Conservation (phyloP, 2,888 invertebrate species). For the Bruchidius siliquastri region DNA sequence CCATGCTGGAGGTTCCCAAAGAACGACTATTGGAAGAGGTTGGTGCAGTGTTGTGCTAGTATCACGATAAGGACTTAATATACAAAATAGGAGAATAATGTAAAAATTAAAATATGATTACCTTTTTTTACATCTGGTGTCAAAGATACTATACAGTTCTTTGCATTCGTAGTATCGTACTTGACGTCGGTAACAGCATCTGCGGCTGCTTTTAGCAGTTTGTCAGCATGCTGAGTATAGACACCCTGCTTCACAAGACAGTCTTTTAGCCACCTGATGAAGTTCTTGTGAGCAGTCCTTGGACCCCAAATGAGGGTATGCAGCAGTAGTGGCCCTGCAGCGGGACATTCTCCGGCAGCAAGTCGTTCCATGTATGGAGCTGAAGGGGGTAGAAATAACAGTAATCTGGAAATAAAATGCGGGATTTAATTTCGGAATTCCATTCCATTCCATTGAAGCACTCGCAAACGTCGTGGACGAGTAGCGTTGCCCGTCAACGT, state of each 20-base stretch:
- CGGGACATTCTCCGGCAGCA: slow-evolving; percentile 60
- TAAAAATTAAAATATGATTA: slow-evolving; percentile 2
- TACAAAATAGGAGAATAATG: neutral
- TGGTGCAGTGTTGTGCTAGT: too few species aligned
- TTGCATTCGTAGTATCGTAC: slow-evolving; percentile 59
- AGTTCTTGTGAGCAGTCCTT: slow-evolving; percentile 76
- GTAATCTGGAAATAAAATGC: slow-evolving; percentile 53
- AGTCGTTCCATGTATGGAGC: slow-evolving; percentile 80
- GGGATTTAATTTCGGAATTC: neutral
- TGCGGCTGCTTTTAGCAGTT: slow-evolving; percentile 66
- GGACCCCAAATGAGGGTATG: slow-evolving; percentile 90
- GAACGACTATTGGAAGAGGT: too few species aligned
- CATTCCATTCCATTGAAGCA: too few species aligned
- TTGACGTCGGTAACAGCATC: slow-evolving; percentile 62
- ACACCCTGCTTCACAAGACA: slow-evolving; percentile 83
- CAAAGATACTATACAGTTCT: slow-evolving; percentile 54
- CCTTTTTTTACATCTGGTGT: slow-evolving; percentile 50
- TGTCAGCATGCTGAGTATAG: slow-evolving; percentile 76
- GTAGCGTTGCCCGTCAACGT: too few species aligned
- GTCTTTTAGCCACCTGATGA: slow-evolving; percentile 86
- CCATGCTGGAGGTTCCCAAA: too few species aligned
- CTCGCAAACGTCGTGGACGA: too few species aligned
- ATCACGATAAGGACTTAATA: too few species aligned
- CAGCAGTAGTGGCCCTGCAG: slow-evolving; percentile 66
- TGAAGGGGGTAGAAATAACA: slow-evolving; percentile 85